A percentile compares a stretch with the other conserved stretches of the same genome.
phyloP scores from a whole-genome alignment of 1,140 invertebrate genomes.

The Macrostomum lignano region DNA sequence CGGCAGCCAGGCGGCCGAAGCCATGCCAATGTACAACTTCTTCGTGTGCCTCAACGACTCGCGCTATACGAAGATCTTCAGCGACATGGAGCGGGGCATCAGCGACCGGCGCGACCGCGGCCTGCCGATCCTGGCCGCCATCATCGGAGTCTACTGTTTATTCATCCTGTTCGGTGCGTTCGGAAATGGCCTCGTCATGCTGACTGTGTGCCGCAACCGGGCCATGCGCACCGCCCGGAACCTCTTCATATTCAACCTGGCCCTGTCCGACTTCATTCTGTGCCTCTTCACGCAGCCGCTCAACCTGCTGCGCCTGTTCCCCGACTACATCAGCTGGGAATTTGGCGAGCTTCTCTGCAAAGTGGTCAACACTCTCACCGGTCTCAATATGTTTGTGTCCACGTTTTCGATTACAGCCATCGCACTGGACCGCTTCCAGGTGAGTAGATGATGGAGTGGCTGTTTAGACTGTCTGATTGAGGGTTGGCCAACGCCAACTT shows the following conservation, averaged over 20 bases:
- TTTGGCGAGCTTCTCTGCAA: conserved; percentile 37
- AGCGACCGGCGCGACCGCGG: too few species aligned
- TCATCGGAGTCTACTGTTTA: conserved; percentile 36
- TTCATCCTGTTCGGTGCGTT: conserved; percentile 27
- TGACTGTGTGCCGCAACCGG: conserved; percentile 18
- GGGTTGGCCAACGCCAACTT: too few species aligned
- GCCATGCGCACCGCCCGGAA: conserved; percentile 20
- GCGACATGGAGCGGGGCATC: too few species aligned
- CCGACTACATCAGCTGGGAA: conserved; percentile 13
- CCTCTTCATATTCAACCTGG: conserved; percentile 26
- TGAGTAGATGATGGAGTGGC: background rate
- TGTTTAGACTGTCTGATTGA: too few species aligned
- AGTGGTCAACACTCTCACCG: conserved; percentile 46
- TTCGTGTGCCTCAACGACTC: too few species aligned
- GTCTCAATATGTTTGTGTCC: conserved; percentile 55
- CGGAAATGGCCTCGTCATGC: conserved; percentile 24
- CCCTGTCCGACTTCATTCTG: conserved; percentile 23
- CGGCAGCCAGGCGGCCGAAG: too few species aligned
- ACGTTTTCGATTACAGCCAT: conserved; percentile 63
- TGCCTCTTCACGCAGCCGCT: conserved; percentile 17
- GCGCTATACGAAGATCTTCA: too few species aligned
- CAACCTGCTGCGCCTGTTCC: conserved; percentile 13
- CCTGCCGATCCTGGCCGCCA: conserved; percentile 17
- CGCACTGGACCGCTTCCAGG: conserved; percentile 44
- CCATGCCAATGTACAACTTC: too few species aligned